Evolutionary conservation across 1,140 invertebrate species (phyloP).

Genomic region (Octopus bimaculoides): DNA sequence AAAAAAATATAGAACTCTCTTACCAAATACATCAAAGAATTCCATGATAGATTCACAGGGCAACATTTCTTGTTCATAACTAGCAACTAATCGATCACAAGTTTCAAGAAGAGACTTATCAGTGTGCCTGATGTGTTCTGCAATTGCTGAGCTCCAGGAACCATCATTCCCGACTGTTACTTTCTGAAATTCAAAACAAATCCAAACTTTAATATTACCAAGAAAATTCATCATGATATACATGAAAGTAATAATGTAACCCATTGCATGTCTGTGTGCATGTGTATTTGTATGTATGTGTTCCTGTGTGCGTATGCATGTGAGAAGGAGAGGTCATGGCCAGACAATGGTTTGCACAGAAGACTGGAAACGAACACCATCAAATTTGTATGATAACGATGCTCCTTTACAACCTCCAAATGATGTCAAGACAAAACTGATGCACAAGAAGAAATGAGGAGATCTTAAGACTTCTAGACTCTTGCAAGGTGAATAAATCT

Average conservation of each 20-base stretch:
- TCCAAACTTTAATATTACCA: constrained; percentile 9
- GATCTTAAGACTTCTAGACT: too few species aligned
- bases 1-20: constrained; percentile 9
- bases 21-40: constrained; percentile 78
- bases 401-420: too few species aligned
- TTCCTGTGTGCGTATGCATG: too few species aligned
- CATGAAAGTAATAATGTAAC: neutral
- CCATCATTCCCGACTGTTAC: constrained; percentile 65
- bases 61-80: constrained; percentile 84
- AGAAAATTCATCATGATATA: neutral
- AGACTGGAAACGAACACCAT: too few species aligned
- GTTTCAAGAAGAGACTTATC: constrained; percentile 85
- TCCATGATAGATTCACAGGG: constrained; percentile 85
- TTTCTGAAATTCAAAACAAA: constrained; percentile 62
- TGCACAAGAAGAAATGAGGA: too few species aligned
- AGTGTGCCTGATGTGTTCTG: constrained; percentile 90
- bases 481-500: too few species aligned
- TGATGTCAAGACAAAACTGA: too few species aligned
- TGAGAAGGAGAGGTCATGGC: too few species aligned
- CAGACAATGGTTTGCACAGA: too few species aligned
- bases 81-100: constrained; percentile 73
- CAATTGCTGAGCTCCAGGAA: constrained; percentile 83
- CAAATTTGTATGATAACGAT: too few species aligned
- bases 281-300: too few species aligned
- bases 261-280: neutral